These are phyloP conservation scores for Panulirus ornatus DNA, from an alignment of 1,140 invertebrate species.

Conservation along the genomic window DNA sequence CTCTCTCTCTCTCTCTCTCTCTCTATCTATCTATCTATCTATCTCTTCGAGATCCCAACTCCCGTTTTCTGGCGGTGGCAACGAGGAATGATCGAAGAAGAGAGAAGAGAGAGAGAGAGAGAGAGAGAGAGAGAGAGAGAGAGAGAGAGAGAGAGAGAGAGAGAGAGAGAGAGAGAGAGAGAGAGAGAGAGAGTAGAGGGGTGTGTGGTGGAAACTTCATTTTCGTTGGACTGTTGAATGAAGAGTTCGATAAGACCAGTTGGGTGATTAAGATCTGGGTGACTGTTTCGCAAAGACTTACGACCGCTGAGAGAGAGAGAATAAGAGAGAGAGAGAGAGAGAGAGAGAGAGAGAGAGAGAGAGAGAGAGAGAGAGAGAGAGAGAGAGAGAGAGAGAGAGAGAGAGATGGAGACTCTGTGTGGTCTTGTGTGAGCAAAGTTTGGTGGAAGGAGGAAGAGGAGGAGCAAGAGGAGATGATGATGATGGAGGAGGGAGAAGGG, in stretches of 20 bases:
- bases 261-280: neutral
- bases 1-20: too few relatives aligned
- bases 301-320: neutral
- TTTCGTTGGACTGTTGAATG: too few relatives aligned
- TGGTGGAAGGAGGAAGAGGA: too few relatives aligned
- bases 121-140: neutral
- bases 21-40: too few relatives aligned
- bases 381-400: constrained; percentile 7
- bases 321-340: neutral
- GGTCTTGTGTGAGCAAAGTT: too few relatives aligned
- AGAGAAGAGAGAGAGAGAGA: neutral
- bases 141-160: neutral
- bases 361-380: neutral
- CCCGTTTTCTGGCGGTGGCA: too few relatives aligned
- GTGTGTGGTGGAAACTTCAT: too few relatives aligned
- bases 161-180: too few relatives aligned
- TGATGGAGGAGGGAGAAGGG: neutral
- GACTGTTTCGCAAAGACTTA: neutral
- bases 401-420: neutral
- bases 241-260: too few relatives aligned
- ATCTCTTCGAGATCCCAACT: too few relatives aligned
- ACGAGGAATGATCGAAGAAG: neutral
- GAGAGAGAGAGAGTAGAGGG: too few relatives aligned
- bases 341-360: neutral
- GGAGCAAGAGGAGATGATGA: neutral